Evolutionary conservation across 1,140 invertebrate species (phyloP).

Genomic region (Wasmannia auropunctata): DNA sequence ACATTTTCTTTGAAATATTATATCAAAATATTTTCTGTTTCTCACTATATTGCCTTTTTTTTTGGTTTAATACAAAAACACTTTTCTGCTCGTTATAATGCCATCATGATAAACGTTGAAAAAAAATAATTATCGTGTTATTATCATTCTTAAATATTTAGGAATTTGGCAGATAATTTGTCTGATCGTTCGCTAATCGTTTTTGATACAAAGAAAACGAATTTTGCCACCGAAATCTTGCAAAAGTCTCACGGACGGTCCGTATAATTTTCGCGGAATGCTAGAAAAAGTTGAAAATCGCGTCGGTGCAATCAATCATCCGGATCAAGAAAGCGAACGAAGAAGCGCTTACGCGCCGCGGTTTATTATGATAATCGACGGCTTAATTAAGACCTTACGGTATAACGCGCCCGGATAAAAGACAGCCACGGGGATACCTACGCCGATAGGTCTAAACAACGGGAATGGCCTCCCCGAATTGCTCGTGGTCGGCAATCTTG

Average conservation of each 20-base stretch:
- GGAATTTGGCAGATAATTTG: background rate
- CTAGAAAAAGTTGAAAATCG: conserved; percentile 45
- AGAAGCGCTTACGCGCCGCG: background rate
- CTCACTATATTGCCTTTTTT: background rate
- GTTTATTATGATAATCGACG: conserved; percentile 67
- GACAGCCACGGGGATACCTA: conserved; percentile 6
- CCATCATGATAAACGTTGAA: background rate
- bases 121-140: background rate
- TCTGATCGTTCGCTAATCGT: conserved; percentile 13
- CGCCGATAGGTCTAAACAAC: conserved; percentile 37
- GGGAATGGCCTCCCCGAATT: conserved; percentile 75
- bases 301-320: conserved; percentile 55
- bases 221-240: conserved; percentile 24
- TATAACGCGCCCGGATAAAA: conserved; percentile 51
- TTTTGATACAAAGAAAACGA: conserved; percentile 15
- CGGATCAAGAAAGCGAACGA: background rate
- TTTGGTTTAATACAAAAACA: background rate
- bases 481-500: conserved; percentile 75
- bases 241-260: background rate
- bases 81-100: background rate
- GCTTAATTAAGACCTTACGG: conserved; percentile 67
- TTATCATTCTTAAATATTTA: conserved; percentile 5
- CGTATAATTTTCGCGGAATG: conserved; percentile 44
- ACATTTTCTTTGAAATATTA: no score
- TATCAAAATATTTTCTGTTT: background rate